These are phyloP conservation scores for Ladona fulva DNA, from an alignment of 1,140 invertebrate genomes.

Conservation along the genomic window DNA sequence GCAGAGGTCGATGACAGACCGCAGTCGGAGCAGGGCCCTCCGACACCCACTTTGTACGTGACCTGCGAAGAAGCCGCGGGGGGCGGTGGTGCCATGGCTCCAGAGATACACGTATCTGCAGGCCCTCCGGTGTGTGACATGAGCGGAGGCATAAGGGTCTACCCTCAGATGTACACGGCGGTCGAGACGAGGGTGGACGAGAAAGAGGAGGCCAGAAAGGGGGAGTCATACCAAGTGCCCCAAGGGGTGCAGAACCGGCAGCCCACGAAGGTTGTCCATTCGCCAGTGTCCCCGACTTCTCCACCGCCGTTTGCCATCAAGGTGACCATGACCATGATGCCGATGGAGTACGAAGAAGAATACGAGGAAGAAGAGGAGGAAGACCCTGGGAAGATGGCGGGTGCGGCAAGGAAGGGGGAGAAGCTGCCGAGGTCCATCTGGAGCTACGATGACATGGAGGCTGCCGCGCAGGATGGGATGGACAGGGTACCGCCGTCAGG, in stretches of 20 bases:
- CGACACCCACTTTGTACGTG: background rate
- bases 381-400: background rate
- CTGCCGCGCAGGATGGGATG: background rate
- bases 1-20: background rate
- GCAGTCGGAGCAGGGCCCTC: background rate
- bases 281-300: background rate
- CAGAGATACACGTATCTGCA: background rate
- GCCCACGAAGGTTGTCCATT: background rate
- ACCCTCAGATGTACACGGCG: background rate
- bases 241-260: background rate
- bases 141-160: background rate
- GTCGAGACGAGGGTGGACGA: background rate
- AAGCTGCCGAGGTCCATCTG: background rate
- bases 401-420: background rate
- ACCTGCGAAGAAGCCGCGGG: background rate
- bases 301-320: background rate
- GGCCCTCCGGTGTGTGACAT: background rate
- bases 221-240: background rate
- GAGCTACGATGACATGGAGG: background rate
- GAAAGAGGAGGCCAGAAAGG: background rate
- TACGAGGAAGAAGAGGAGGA: background rate
- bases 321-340: slow-evolving; percentile 2
- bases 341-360: background rate
- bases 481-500: too few relatives aligned
- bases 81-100: background rate